Percentiles rank a stretch among this genome's conserved stretches.
Conservation (phyloP, 2,888 invertebrate species). For the Agriopis aurantiaria region DNA sequence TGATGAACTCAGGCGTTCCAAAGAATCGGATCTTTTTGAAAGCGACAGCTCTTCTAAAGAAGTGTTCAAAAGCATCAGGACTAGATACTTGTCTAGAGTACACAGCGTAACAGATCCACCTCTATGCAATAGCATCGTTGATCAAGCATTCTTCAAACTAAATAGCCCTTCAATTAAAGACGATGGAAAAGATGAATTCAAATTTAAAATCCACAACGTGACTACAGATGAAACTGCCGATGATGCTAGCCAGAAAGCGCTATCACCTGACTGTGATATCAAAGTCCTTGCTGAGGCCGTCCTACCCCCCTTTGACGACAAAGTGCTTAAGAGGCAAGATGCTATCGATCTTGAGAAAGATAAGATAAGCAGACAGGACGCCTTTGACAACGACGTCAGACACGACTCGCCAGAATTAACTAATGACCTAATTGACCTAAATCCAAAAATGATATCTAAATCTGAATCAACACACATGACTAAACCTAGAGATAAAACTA, state of each 20-base stretch:
- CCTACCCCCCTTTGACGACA: slow-evolving; percentile 59
- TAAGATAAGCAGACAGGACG: slow-evolving; percentile 60
- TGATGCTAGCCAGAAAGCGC: slow-evolving; percentile 54
- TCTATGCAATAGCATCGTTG: slow-evolving; percentile 62
- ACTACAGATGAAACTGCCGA: slow-evolving; percentile 75
- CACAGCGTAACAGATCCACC: slow-evolving; percentile 73
- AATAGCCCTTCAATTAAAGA: slow-evolving; percentile 50
- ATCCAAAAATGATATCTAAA: slow-evolving; percentile 53
- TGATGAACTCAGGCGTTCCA: slow-evolving; percentile 60
- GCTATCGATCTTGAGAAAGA: slow-evolving; percentile 63
- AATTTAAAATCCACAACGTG: slow-evolving; percentile 68
- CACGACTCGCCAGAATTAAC: slow-evolving; percentile 48
- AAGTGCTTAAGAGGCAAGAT: slow-evolving; percentile 70
- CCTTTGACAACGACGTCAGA: slow-evolving; percentile 50
- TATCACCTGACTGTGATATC: slow-evolving; percentile 48
- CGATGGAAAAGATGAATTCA: slow-evolving; percentile 51
- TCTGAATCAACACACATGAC: slow-evolving; percentile 59
- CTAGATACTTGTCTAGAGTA: slow-evolving; percentile 77
- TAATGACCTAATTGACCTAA: slow-evolving; percentile 52
- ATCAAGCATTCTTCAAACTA: slow-evolving; percentile 74
- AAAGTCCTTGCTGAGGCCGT: slow-evolving; percentile 54
- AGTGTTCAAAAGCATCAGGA: slow-evolving; percentile 76
- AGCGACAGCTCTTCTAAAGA: slow-evolving; percentile 73
- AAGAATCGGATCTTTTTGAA: slow-evolving; percentile 65
- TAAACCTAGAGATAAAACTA: slow-evolving; percentile 58